These are phyloP conservation scores for Perodicticus potto DNA, from an alignment of 2,797 vertebrate genomes.

Conservation along the genomic window DNA sequence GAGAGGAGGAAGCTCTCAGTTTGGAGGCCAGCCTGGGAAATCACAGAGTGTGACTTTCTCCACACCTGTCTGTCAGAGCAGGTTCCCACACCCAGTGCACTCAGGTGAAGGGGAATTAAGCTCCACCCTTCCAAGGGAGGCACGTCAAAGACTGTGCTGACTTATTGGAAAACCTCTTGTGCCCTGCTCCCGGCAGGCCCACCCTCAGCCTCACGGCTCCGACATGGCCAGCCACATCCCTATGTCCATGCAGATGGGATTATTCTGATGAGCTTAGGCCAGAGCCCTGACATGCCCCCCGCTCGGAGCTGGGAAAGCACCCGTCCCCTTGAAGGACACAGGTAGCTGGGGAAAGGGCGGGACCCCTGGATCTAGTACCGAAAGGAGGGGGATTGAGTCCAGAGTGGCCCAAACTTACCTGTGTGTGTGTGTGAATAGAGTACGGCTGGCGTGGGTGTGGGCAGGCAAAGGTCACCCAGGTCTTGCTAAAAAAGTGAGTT, in stretches of 20 bases:
- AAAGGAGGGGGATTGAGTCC: not conserved
- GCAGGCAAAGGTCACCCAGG: not conserved
- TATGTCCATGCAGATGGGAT: not conserved
- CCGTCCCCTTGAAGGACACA: not conserved
- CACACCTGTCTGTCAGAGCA: not conserved
- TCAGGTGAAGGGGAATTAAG: too few relatives aligned
- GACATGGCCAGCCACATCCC: too few relatives aligned
- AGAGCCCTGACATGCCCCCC: not conserved
- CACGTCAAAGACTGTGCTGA: not conserved
- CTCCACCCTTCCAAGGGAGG: too few relatives aligned
- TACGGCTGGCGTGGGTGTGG: rapidly evolving
- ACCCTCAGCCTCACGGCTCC: not conserved
- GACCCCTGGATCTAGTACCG: not conserved
- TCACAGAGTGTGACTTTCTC: not conserved
- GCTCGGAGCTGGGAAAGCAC: too few relatives aligned
- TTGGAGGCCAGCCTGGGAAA: not conserved
- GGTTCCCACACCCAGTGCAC: not conserved
- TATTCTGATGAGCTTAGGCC: not conserved
- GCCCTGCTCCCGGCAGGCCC: not conserved
- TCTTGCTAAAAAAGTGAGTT: not conserved
- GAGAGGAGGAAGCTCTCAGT: not conserved
- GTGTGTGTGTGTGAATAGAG: not conserved
- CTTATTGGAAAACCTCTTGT: not conserved
- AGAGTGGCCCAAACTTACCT: not conserved
- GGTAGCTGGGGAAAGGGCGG: too few relatives aligned